Evolutionary conservation across 1,140 invertebrate genomes (phyloP).

Genomic region (Drosophila nikananu): DNA sequence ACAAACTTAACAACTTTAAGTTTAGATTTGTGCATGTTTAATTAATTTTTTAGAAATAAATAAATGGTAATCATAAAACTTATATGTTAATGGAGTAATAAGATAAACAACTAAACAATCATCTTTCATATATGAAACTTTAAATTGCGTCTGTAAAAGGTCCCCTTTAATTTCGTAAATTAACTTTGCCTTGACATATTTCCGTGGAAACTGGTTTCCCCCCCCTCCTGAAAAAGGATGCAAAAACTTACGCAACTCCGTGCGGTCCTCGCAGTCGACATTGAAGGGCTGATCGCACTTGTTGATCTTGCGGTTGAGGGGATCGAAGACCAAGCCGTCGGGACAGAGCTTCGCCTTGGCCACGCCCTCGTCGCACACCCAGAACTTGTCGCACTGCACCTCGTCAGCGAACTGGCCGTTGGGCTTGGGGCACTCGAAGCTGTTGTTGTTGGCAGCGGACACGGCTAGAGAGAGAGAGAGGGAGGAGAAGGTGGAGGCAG

Average conservation of each 20-base stretch:
- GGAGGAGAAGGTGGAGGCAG: slow-evolving; percentile 6
- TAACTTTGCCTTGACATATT: slow-evolving; percentile 4
- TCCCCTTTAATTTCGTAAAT: neutral
- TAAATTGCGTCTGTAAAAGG: neutral
- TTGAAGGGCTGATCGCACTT: slow-evolving; percentile 96
- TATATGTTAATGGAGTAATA: neutral
- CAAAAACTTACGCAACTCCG: slow-evolving; percentile 92
- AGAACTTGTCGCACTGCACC: slow-evolving; percentile 94
- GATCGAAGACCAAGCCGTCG: slow-evolving; percentile 95
- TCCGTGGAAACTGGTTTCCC: neutral
- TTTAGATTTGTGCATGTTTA: neutral
- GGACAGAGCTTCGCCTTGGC: slow-evolving; percentile 92
- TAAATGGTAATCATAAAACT: neutral
- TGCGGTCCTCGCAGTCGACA: slow-evolving; percentile 93
- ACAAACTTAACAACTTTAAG: neutral
- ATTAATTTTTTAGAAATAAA: no score
- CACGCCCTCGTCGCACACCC: slow-evolving; percentile 91
- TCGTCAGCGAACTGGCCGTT: slow-evolving; percentile 92
- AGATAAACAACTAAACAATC: no score
- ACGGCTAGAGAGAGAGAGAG: slow-evolving; percentile 86
- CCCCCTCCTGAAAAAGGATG: neutral
- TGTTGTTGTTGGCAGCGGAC: slow-evolving; percentile 65
- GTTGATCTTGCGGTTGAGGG: slow-evolving; percentile 92
- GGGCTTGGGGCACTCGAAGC: slow-evolving; percentile 91
- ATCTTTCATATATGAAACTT: no score